Evolutionary conservation across 2,113 vertebrate genomes (phyloP).

Genomic region (Vulpes lagopus): DNA sequence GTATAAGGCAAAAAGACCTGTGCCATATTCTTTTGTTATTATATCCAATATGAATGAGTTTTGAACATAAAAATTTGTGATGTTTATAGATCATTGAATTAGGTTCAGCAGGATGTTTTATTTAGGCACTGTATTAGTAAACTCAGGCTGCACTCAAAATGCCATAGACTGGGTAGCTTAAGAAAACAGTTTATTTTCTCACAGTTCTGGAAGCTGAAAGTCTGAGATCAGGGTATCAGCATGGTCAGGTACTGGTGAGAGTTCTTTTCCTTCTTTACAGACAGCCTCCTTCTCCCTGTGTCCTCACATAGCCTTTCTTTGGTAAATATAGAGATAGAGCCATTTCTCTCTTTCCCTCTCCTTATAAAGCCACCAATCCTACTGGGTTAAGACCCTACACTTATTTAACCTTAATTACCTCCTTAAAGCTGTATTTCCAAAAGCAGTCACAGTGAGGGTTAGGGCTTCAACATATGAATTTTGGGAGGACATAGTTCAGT

Average conservation of each 20-base stretch:
- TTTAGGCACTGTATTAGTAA: background rate
- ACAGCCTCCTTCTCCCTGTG: background rate
- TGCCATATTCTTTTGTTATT: background rate
- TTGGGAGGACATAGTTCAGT: background rate
- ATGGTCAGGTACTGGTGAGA: background rate
- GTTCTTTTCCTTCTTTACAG: background rate
- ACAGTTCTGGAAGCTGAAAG: background rate
- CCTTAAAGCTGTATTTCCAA: background rate
- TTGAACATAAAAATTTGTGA: background rate
- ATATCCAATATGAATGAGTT: background rate
- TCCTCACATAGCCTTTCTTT: background rate
- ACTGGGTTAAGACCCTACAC: background rate
- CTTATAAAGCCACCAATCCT: background rate
- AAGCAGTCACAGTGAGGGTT: background rate
- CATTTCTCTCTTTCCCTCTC: background rate
- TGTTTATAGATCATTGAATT: slow-evolving; percentile 5
- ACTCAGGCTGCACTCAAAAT: background rate
- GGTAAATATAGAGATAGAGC: background rate
- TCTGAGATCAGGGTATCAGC: background rate
- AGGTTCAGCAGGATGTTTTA: background rate
- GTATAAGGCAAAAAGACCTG: background rate
- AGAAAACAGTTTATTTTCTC: background rate
- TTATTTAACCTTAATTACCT: background rate
- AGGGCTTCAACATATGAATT: background rate
- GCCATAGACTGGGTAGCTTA: background rate